A percentile compares a stretch with the other conserved stretches of the same genome.
phyloP scores from a whole-genome alignment of 1,140 invertebrate species.

The Drosophila melanica region DNA sequence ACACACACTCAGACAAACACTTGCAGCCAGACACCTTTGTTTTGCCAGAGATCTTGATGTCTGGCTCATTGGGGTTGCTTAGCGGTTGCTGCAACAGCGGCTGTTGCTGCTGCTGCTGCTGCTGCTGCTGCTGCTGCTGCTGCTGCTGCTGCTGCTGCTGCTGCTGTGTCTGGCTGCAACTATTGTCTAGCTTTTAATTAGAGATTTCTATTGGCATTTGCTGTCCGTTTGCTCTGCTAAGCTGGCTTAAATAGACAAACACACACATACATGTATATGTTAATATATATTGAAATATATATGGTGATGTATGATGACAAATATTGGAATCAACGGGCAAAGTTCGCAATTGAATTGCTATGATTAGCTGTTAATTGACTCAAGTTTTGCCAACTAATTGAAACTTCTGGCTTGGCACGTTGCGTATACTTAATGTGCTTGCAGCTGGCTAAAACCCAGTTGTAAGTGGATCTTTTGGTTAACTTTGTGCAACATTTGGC shows the following conservation, averaged over 20 bases:
- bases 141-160: background rate
- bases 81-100: conserved; percentile 5
- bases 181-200: conserved; percentile 55
- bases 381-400: conserved; percentile 28
- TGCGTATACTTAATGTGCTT: conserved; percentile 46
- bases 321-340: conserved; percentile 1
- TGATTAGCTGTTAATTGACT: conserved; percentile 9
- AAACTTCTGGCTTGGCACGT: conserved; percentile 18
- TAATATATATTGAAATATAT: background rate
- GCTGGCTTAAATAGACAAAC: background rate
- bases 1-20: conserved; percentile 13
- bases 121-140: conserved; percentile 7
- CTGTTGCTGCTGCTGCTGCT: conserved; percentile 4
- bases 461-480: background rate
- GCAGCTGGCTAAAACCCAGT: conserved; percentile 14
- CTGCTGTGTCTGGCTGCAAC: conserved; percentile 18
- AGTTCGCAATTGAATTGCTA: background rate
- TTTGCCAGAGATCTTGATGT: conserved; percentile 49
- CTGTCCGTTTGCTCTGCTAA: conserved; percentile 24
- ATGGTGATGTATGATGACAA: background rate
- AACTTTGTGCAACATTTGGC: conserved; percentile 22
- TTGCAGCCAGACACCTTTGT: conserved; percentile 45
- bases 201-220: conserved; percentile 48
- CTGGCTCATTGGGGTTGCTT: conserved; percentile 35
- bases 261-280: no score